phyloP scores from a whole-genome alignment of 2,888 invertebrate species.

The Dicycla oo region DNA sequence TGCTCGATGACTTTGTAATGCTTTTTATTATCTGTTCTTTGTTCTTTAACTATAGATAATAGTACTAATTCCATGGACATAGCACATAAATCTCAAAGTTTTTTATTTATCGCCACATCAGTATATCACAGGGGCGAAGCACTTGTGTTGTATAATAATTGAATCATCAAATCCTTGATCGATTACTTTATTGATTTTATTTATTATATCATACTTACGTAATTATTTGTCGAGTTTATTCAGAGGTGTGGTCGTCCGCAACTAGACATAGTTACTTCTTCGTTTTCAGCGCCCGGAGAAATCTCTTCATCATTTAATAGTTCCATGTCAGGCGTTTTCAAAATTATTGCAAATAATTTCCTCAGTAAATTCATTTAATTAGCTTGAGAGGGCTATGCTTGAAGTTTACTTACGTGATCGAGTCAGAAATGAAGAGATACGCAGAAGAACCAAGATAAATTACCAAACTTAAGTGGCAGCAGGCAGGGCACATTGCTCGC shows the following conservation, averaged over 20 bases:
- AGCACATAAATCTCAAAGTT: neutral
- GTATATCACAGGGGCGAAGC: neutral
- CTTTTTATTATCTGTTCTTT: neutral
- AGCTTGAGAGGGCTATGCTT: neutral
- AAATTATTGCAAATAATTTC: constrained; percentile 25
- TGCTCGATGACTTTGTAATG: constrained; percentile 10
- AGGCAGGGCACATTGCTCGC: no score
- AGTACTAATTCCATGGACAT: neutral
- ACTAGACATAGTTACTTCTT: neutral
- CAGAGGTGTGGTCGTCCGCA: neutral
- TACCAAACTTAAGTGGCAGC: no score
- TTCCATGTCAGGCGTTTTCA: constrained; percentile 13
- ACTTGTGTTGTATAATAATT: neutral
- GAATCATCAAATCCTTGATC: constrained; percentile 10
- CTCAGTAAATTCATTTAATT: neutral
- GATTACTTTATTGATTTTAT: constrained; percentile 3
- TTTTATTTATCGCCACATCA: neutral
- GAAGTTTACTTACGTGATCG: no score
- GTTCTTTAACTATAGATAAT: neutral
- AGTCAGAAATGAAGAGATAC: no score
- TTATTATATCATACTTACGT: constrained; percentile 14
- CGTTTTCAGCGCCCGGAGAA: neutral
- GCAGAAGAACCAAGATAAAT: no score
- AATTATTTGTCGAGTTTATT: neutral
- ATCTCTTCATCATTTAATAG: constrained; percentile 13